These are phyloP conservation scores for Diadema setosum DNA, from an alignment of 35 echinoderm and acorn worm species.

Conservation along the genomic window DNA sequence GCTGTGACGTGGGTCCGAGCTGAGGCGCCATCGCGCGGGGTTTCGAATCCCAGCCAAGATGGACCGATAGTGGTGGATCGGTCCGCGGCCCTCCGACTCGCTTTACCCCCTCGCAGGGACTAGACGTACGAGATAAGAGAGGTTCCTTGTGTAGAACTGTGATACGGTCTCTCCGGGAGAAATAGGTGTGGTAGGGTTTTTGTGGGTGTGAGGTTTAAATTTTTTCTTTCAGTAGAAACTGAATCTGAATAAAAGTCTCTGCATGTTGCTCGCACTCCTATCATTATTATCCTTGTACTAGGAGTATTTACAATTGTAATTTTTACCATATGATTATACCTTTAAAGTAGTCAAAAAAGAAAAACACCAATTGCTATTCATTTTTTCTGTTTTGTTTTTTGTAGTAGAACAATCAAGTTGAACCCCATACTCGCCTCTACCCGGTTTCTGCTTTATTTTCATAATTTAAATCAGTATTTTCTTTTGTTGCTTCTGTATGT, in stretches of 20 bases:
- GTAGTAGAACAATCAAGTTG: neutral
- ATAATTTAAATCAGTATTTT: conserved; percentile 16
- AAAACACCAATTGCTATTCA: neutral
- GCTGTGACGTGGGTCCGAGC: too few species aligned
- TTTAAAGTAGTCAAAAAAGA: neutral
- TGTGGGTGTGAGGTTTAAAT: conserved; percentile 10
- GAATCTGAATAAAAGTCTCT: neutral
- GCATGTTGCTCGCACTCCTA: conserved; percentile 13
- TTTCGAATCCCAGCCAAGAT: too few species aligned
- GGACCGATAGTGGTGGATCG: too few species aligned
- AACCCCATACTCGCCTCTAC: neutral
- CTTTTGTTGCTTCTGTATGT: neutral
- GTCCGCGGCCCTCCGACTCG: too few species aligned
- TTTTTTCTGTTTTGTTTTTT: neutral
- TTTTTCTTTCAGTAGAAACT: neutral
- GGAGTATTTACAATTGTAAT: conserved; percentile 7
- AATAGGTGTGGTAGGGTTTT: neutral
- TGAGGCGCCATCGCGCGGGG: too few species aligned
- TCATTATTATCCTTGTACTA: neutral
- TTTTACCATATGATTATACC: conserved; percentile 22
- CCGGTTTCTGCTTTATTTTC: neutral
- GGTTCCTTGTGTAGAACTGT: too few species aligned
- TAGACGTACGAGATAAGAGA: too few species aligned
- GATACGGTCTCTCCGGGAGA: too few species aligned
- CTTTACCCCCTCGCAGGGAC: too few species aligned